Evolutionary conservation across 2,888 invertebrate species (phyloP).

Genomic region (Heteropelma amictum): DNA sequence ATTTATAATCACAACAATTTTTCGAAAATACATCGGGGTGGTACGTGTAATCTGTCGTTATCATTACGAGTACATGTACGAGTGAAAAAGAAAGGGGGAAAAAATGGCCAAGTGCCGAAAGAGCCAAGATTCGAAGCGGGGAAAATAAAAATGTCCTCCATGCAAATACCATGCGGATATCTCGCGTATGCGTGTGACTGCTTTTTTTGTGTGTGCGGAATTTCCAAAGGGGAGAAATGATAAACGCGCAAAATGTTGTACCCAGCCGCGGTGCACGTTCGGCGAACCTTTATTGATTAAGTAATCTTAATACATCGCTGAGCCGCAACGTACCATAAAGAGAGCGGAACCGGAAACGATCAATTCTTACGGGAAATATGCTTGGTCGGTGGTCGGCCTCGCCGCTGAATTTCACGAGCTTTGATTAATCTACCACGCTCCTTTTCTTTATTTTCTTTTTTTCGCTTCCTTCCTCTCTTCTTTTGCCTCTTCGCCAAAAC

Average conservation of each 20-base stretch:
- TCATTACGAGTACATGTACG: too few relatives aligned
- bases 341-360: conserved; percentile 77
- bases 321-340: conserved; percentile 78
- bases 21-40: too few relatives aligned
- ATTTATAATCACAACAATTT: too few relatives aligned
- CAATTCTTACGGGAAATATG: conserved; percentile 78
- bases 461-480: conserved; percentile 25
- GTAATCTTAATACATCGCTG: conserved; percentile 79
- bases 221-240: conserved; percentile 23
- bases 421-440: conserved; percentile 75
- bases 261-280: conserved; percentile 21
- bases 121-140: too few relatives aligned
- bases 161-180: too few relatives aligned
- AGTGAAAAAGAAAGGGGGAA: too few relatives aligned
- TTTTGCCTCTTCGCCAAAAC: conserved; percentile 52
- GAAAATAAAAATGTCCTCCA: too few relatives aligned
- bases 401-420: conserved; percentile 72
- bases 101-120: too few relatives aligned
- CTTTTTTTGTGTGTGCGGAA: neutral
- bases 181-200: neutral
- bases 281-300: conserved; percentile 76
- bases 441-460: conserved; percentile 3
- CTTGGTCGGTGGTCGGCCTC: conserved; percentile 74
- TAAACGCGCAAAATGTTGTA: conserved; percentile 15
- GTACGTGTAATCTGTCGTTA: too few relatives aligned